A percentile compares a stretch with the other conserved stretches of the same genome.
Evolutionary conservation across 1,140 invertebrate genomes (phyloP).

Genomic region (Triops longicaudatus): DNA sequence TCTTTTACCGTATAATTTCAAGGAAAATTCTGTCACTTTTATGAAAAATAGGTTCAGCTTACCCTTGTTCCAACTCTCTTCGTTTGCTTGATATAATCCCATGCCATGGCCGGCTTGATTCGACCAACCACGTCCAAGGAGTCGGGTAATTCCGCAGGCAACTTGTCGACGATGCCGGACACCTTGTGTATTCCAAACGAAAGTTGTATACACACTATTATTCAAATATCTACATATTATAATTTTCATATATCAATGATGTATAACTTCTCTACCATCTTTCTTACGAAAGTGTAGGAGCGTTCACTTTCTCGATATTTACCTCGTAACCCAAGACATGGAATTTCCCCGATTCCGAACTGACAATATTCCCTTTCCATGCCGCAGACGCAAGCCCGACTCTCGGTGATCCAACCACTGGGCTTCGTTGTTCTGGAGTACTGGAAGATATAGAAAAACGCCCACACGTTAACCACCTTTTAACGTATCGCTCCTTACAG

Average conservation of each 20-base stretch:
- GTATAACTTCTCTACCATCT: neutral
- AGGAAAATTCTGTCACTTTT: neutral
- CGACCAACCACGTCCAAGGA: slow-evolving; percentile 60
- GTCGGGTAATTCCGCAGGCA: slow-evolving; percentile 17
- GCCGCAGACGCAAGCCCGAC: slow-evolving; percentile 43
- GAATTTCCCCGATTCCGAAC: slow-evolving; percentile 85
- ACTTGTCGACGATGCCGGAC: neutral
- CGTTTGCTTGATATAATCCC: slow-evolving; percentile 88
- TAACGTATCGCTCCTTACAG: too few relatives aligned
- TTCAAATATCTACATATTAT: too few relatives aligned
- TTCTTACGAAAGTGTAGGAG: slow-evolving; percentile 20
- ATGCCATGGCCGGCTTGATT: slow-evolving; percentile 80
- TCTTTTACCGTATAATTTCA: too few relatives aligned
- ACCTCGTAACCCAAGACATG: slow-evolving; percentile 72
- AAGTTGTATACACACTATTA: slow-evolving; percentile 15
- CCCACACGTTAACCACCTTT: slow-evolving; percentile 19
- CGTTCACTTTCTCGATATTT: slow-evolving; percentile 32
- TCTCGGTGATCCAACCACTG: slow-evolving; percentile 14
- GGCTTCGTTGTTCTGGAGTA: slow-evolving; percentile 40
- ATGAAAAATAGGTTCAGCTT: slow-evolving; percentile 1
- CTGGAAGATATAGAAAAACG: slow-evolving; percentile 19
- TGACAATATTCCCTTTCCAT: slow-evolving; percentile 80
- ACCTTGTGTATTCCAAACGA: neutral
- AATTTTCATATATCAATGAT: too few relatives aligned
- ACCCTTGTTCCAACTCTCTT: slow-evolving; percentile 70